Evolutionary conservation across 2,888 invertebrate genomes (phyloP).

Genomic region (Philopedon plagiatum): DNA sequence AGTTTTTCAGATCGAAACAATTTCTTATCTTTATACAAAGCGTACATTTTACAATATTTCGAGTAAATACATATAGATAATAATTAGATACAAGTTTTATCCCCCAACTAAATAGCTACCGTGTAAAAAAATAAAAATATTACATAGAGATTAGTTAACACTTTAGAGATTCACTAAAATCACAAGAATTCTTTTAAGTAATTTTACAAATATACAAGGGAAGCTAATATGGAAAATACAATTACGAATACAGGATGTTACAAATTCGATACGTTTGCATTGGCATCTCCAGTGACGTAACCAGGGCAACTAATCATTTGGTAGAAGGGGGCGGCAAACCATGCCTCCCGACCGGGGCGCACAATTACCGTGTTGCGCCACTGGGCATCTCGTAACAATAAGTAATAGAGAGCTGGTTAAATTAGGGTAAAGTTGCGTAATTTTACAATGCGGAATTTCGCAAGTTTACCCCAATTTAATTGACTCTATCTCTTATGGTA

Average conservation of each 20-base stretch:
- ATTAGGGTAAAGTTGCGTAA: too few species aligned
- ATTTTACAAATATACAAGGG: conserved; percentile 23
- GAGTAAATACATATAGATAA: conserved; percentile 27
- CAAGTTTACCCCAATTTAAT: too few species aligned
- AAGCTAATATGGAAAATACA: neutral
- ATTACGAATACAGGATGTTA: neutral
- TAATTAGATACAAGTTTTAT: conserved; percentile 34
- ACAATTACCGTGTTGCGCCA: too few species aligned
- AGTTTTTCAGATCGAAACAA: conserved; percentile 32
- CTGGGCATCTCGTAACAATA: too few species aligned
- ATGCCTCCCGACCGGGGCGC: too few species aligned
- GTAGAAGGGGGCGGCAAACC: too few species aligned
- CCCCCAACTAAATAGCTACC: conserved; percentile 44
- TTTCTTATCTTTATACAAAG: conserved; percentile 37
- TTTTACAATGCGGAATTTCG: too few species aligned
- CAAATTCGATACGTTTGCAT: too few species aligned
- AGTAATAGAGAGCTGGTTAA: too few species aligned
- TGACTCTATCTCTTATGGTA: too few species aligned
- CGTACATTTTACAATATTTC: conserved; percentile 39
- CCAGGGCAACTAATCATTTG: too few species aligned
- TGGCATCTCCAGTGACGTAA: too few species aligned
- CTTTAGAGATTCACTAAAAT: conserved; percentile 50
- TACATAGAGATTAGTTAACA: conserved; percentile 46
- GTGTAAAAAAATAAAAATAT: conserved; percentile 50
- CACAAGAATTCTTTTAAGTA: conserved; percentile 37